Evolutionary conservation across 2,113 vertebrate genomes (phyloP), one percentile per base, ranked within the genome.

Genomic region (Mustela lutreola): DNA sequence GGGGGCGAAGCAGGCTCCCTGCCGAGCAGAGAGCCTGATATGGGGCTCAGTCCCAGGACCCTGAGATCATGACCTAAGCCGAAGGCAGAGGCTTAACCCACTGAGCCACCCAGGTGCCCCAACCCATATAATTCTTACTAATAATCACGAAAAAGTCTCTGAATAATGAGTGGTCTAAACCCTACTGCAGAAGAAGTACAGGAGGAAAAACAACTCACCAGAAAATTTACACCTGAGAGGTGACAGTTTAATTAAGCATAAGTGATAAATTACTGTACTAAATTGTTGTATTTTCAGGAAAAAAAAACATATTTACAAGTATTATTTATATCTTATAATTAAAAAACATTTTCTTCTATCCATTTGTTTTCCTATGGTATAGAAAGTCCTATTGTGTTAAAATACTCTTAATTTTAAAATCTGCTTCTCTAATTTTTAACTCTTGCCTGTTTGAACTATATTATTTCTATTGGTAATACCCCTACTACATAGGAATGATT

Each of bases 341-440:
- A 65, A 88, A 71, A 75, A 50, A 31, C 75, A 26, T 21, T 63
- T 85, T 95, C 22, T 86, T 92, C 22, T 65, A 26, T 87, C 31
- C 11, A 58, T 12, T 63, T 63, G 82, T 33, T 93, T 62, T 45
- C 53, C 50, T 48, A 16, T 80, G 26, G 11, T 33, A 75, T 75
- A 22, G 36, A 62, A 58, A 67, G 12, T 58, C 50, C 80, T 71
- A 5, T 10, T 36, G 63, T 93, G 11, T 78, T 76, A 21, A 88
- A 93, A 75, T 91, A 42, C 33, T 80, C 56, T 48, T 71, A 6
- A 50, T 42, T 63, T 97, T 95, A 31, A 87, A 80, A n/a, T 86
- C 5, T 12, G 0, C 50, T 36, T 65, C 58, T 91, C 60, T 2
- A 45, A 81, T 85, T 67, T 31, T 48, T 45, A 88, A 53, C 67